Conservation (phyloP, 1,140 invertebrate species). For the Apocrypta bakeri region DNA sequence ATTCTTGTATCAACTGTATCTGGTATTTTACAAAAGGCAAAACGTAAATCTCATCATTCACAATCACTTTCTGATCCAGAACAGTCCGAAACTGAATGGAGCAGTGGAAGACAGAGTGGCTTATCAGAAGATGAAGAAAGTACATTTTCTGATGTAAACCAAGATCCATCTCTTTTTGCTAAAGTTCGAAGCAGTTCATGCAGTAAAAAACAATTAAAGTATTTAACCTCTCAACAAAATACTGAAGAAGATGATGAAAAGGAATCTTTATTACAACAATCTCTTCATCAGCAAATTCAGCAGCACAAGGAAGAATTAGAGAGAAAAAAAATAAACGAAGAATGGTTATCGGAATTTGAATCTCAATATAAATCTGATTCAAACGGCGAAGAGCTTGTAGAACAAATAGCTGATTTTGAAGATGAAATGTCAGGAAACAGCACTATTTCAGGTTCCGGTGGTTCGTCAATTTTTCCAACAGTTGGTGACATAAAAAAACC, state of each 20-base stretch:
- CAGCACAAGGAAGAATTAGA: constrained; percentile 65
- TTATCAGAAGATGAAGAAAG: constrained; percentile 83
- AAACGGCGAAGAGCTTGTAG: constrained; percentile 65
- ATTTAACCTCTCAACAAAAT: constrained; percentile 52
- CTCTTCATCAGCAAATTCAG: constrained; percentile 62
- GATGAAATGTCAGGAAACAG: constrained; percentile 78
- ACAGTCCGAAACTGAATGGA: constrained; percentile 86
- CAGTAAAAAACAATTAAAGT: constrained; percentile 61
- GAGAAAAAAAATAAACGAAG: constrained; percentile 65
- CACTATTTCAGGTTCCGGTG: constrained; percentile 75
- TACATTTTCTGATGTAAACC: constrained; percentile 80
- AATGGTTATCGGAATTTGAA: constrained; percentile 63
- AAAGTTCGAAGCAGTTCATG: constrained; percentile 75
- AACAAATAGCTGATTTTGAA: constrained; percentile 63
- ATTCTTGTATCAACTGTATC: constrained; percentile 86
- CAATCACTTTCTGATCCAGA: constrained; percentile 85
- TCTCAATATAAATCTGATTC: constrained; percentile 58
- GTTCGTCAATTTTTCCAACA: constrained; percentile 80
- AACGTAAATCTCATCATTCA: constrained; percentile 77
- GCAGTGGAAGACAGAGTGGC: constrained; percentile 78
- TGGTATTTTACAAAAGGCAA: constrained; percentile 86
- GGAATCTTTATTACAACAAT: constrained; percentile 53
- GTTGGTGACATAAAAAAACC: constrained; percentile 83
- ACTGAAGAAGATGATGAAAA: constrained; percentile 48
- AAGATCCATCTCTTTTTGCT: constrained; percentile 78